Conservation (phyloP, 2,888 invertebrate species). For the Folsomia candida region DNA sequence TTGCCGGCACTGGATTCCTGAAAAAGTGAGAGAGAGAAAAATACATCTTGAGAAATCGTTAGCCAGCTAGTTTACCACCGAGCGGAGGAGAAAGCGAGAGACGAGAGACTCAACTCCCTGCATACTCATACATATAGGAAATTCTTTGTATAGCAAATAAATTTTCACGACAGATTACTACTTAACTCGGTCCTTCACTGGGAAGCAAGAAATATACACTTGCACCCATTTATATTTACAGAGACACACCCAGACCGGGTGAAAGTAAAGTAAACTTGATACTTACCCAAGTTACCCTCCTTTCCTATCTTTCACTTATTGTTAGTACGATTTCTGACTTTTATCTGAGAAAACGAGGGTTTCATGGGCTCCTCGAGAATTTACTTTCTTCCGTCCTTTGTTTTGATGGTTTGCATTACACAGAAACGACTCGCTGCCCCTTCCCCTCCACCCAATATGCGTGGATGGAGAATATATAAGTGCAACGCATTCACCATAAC, state of each 20-base stretch:
- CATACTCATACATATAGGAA: constrained; percentile 13
- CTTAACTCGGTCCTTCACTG: constrained; percentile 23
- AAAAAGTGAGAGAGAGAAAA: constrained; percentile 14
- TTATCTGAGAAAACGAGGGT: constrained; percentile 18
- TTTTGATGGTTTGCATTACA: neutral
- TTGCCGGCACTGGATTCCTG: constrained; percentile 5
- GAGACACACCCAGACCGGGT: neutral
- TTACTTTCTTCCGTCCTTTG: constrained; percentile 11
- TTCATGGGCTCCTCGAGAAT: constrained; percentile 9
- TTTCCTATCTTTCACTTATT: constrained; percentile 16
- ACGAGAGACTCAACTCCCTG: constrained; percentile 16
- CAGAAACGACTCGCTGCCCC: neutral
- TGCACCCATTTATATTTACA: constrained; percentile 9
- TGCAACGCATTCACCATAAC: neutral
- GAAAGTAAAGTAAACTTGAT: constrained; percentile 15
- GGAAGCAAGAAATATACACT: constrained; percentile 23
- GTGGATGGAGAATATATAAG: neutral
- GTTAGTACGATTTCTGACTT: constrained; percentile 16
- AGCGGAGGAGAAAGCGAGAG: constrained; percentile 17
- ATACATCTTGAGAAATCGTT: constrained; percentile 44
- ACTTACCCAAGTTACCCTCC: neutral
- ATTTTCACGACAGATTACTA: constrained; percentile 47
- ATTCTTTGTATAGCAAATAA: constrained; percentile 33
- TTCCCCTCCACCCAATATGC: neutral
- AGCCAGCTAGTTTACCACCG: neutral